These are phyloP conservation scores for Nomia melanderi DNA, from an alignment of 1,140 invertebrate species.

Conservation along the genomic window DNA sequence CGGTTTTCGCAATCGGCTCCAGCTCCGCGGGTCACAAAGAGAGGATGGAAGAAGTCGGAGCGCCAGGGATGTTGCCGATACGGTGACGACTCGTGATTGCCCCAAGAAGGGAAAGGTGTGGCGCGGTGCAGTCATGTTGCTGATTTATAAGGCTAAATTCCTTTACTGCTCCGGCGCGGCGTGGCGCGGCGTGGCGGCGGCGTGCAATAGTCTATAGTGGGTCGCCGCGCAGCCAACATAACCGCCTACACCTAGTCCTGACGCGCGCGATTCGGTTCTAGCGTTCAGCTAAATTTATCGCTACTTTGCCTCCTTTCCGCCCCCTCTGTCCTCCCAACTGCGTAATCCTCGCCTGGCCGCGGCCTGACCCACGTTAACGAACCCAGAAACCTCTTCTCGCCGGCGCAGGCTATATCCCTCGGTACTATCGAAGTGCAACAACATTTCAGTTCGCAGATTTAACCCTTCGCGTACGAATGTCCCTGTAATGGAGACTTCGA, in stretches of 20 bases:
- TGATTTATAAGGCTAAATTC: slow-evolving; percentile 81
- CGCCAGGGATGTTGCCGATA: slow-evolving; percentile 64
- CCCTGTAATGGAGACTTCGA: too few relatives aligned
- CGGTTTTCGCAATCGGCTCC: slow-evolving; percentile 4
- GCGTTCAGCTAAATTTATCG: slow-evolving; percentile 65
- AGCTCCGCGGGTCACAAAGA: neutral
- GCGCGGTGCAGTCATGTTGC: slow-evolving; percentile 78
- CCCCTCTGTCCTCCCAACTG: slow-evolving; percentile 36
- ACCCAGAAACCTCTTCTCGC: slow-evolving; percentile 25
- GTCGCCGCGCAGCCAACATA: slow-evolving; percentile 57
- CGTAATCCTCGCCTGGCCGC: slow-evolving; percentile 24
- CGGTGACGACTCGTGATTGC: slow-evolving; percentile 68
- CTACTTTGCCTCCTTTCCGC: slow-evolving; percentile 51
- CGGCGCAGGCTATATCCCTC: slow-evolving; percentile 9
- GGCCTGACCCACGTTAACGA: slow-evolving; percentile 35
- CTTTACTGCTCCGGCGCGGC: slow-evolving; percentile 55
- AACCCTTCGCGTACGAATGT: too few relatives aligned
- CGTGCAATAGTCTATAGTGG: slow-evolving; percentile 50
- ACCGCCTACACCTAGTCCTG: slow-evolving; percentile 62
- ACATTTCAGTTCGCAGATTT: too few relatives aligned
- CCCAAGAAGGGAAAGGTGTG: slow-evolving; percentile 81
- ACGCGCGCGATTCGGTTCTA: slow-evolving; percentile 63
- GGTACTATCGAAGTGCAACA: too few relatives aligned
- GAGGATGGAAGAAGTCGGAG: slow-evolving; percentile 28
- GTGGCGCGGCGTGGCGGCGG: slow-evolving; percentile 20